A percentile compares a stretch with the other conserved stretches of the same genome.
Evolutionary conservation across 2,113 vertebrate genomes (phyloP).

Genomic region (Colossoma macropomum): DNA sequence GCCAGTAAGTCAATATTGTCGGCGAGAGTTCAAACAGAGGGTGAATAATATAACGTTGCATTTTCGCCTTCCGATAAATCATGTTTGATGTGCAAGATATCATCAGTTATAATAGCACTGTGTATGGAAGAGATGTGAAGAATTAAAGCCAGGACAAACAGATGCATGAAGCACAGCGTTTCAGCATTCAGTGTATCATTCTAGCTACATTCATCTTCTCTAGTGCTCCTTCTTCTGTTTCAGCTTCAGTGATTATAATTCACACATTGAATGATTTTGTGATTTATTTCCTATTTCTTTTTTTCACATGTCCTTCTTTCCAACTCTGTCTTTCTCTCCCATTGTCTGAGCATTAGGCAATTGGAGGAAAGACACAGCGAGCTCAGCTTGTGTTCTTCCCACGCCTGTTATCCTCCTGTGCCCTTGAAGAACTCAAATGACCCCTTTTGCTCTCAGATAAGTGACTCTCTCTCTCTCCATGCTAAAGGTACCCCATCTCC

Average conservation of each 20-base stretch:
- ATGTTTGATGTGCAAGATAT: too few relatives aligned
- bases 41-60: too few relatives aligned
- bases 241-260: not conserved
- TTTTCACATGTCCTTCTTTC: conserved; percentile 4
- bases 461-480: not conserved
- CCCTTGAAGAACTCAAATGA: conserved; percentile 40
- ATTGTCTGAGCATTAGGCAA: not conserved
- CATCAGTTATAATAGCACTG: too few relatives aligned
- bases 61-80: too few relatives aligned
- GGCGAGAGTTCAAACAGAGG: too few relatives aligned
- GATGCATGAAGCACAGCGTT: too few relatives aligned
- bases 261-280: not conserved
- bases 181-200: too few relatives aligned
- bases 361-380: not conserved
- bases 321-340: not conserved
- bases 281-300: not conserved
- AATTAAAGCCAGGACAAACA: too few relatives aligned
- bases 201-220: too few relatives aligned
- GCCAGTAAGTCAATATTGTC: too few relatives aligned
- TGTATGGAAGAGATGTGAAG: too few relatives aligned
- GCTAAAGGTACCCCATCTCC: conserved; percentile 26
- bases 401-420: conserved; percentile 10
- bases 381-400: not conserved
- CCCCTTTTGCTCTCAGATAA: conserved; percentile 10
- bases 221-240: not conserved